A percentile compares a stretch with the other conserved stretches of the same genome.
These are phyloP conservation scores for Aegypius monachus DNA, from an alignment of 2,113 vertebrate genomes.

Conservation along the genomic window DNA sequence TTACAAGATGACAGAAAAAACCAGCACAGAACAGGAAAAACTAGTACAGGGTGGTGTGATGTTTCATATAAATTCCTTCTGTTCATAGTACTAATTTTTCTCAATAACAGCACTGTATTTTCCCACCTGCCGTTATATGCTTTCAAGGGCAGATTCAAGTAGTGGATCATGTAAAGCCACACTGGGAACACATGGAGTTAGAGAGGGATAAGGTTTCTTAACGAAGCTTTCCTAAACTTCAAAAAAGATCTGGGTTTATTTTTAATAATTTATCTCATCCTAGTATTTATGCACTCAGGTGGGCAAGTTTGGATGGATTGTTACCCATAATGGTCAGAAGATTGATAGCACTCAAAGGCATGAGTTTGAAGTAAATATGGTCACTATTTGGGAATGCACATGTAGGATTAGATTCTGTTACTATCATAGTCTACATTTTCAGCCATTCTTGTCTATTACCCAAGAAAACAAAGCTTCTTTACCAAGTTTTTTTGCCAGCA, in stretches of 20 bases:
- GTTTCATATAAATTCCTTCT: neutral
- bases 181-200: neutral
- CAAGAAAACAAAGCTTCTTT: neutral
- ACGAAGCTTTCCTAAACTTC: neutral
- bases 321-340: neutral
- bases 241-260: neutral
- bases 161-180: neutral
- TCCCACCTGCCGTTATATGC: neutral
- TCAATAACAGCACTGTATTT: neutral
- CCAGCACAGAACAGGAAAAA: neutral
- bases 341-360: neutral
- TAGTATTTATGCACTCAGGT: neutral
- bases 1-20: constrained; percentile 16
- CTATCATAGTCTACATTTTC: neutral
- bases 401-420: neutral
- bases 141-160: neutral
- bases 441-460: neutral
- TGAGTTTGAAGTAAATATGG: neutral
- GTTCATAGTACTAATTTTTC: constrained; percentile 8
- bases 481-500: neutral
- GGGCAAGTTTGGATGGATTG: neutral
- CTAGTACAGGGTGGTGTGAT: neutral
- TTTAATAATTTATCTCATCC: neutral
- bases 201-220: neutral
- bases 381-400: neutral